These are phyloP conservation scores for Dicentrarchus labrax DNA, from an alignment of 2,113 vertebrate genomes.

Conservation along the genomic window DNA sequence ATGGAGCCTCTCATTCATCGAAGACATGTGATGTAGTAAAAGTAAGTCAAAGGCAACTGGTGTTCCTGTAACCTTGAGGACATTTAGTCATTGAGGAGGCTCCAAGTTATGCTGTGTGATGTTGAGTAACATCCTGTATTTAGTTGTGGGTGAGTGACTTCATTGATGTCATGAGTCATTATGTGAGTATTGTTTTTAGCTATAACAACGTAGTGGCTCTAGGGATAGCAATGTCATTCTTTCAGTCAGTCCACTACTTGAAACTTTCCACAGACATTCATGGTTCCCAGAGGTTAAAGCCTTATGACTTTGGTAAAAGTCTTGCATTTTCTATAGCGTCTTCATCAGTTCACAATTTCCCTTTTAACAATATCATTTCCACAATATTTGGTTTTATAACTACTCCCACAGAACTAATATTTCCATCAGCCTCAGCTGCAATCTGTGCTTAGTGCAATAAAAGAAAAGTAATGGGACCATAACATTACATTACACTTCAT, in stretches of 20 bases:
- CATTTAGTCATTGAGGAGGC: not conserved
- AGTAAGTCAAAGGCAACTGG: conserved; percentile 6
- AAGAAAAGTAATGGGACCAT: no score
- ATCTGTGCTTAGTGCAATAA: no score
- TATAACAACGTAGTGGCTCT: not conserved
- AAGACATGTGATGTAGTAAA: conserved; percentile 2
- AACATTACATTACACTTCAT: no score
- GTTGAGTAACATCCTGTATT: conserved; percentile 3
- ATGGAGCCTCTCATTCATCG: not conserved
- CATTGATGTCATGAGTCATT: not conserved
- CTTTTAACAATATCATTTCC: no score
- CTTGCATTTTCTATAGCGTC: no score
- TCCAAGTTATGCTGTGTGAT: not conserved
- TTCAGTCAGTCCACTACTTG: not conserved
- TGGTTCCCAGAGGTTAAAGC: not conserved
- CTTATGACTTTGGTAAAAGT: not conserved
- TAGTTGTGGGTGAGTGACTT: not conserved
- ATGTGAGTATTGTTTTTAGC: not conserved
- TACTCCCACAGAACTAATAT: no score
- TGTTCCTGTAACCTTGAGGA: conserved; percentile 1
- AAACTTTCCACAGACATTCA: not conserved
- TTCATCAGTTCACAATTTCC: no score
- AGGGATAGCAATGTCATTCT: no score
- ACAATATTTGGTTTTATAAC: no score
- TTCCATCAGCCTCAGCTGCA: no score